Evolutionary conservation across 2,797 vertebrate species (phyloP).

Genomic region (Lacerta bilineata): DNA sequence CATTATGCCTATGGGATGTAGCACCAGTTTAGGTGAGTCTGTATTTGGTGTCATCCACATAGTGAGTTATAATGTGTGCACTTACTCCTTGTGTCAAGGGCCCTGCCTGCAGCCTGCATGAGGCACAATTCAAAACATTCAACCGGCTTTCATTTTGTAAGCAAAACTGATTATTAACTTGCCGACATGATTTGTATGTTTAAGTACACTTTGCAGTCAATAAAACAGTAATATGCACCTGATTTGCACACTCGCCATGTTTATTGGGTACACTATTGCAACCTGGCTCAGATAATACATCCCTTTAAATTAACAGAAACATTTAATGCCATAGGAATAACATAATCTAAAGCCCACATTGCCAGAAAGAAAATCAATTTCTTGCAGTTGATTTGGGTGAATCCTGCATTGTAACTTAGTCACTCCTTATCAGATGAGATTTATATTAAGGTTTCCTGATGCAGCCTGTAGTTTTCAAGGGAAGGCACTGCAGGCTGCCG

Average conservation of each 20-base stretch:
- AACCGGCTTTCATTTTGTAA: conserved; percentile 11
- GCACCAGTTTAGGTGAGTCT: not conserved
- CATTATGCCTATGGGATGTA: not conserved
- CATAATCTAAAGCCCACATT: conserved; percentile 35
- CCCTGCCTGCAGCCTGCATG: not conserved
- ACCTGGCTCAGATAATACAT: conserved; percentile 57
- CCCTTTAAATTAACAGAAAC: conserved; percentile 58
- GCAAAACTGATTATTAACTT: conserved; percentile 12
- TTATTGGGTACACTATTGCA: conserved; percentile 35
- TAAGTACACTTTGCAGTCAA: conserved; percentile 28
- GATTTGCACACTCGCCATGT: conserved; percentile 57
- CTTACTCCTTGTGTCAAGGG: conserved; percentile 19
- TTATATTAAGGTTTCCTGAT: conserved; percentile 80
- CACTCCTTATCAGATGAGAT: conserved; percentile 79
- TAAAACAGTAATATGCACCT: conserved; percentile 16
- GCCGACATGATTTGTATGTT: not conserved
- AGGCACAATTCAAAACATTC: conserved; percentile 4
- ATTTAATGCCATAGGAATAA: conserved; percentile 35
- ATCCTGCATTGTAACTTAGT: conserved; percentile 76
- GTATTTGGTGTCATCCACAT: not conserved
- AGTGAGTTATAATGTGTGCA: not conserved
- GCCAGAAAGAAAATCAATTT: conserved; percentile 77
- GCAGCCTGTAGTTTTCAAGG: conserved; percentile 73
- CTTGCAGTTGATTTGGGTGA: conserved; percentile 81
- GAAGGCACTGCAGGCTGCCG: conserved; percentile 75